Evolutionary conservation across 2,888 invertebrate genomes (phyloP), one percentile per base, ranked within the genome.

Genomic region (Yponomeuta cagnagella): DNA sequence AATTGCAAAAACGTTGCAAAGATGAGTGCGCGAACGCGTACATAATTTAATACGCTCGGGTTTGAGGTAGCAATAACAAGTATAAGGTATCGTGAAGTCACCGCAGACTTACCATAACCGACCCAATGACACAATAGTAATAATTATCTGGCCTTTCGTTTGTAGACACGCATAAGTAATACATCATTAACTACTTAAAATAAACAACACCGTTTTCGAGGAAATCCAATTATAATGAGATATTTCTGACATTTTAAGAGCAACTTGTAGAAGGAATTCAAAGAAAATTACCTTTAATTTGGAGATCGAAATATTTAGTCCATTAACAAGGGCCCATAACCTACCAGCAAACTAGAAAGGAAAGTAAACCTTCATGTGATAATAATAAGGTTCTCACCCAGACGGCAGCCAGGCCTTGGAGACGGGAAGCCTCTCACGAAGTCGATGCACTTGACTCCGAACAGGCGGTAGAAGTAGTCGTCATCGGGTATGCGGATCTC

Each of bases 381-480:
- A 30, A 33, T 65, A 70, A 70, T 70, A 66, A 72, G 69, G 48
- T 70, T 80, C 92, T 92, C 87, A 96, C 95, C 97, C 77, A 98
- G 94, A 82, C 96, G 94, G 88, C 98, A 98, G 77, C 97, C 97
- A 70, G 97, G 97, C 78, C 97, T 93, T 10, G 96, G 96, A 1
- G 96, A 97, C 15, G 98, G 97, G 86, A 97, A 97, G 64, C 96
- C 97, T 77, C 98, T 93, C 12, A 98, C 97, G 81, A 98, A 97
- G 87, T 98, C 96, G 82, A 97, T 95, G 83, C 98, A 98, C 81
- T 95, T 95, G 70, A 97, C 96, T 76, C 95, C 94, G 85, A 96
- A 97, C 64, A 96, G 91, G 6, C 96, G 94, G 92, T 97, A 98
- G 93, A 98, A 98, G 84, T 97, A 96, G 83, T 98, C 98, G 81